Conservation (phyloP, 2,888 invertebrate genomes). For the Stenichneumon culpator region DNA sequence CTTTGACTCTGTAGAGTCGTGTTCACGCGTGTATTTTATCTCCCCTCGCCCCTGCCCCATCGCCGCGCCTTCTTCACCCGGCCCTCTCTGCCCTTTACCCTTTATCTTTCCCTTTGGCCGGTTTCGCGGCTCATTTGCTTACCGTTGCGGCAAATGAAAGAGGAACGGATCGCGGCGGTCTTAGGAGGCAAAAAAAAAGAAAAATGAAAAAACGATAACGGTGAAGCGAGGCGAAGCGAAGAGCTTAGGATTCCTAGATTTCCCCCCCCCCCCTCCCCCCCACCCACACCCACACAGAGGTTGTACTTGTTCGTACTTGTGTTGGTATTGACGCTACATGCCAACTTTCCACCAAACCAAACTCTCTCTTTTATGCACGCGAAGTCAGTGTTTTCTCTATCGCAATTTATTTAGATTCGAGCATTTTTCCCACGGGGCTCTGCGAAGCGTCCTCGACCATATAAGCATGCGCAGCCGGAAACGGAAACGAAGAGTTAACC, state of each 20-base stretch:
- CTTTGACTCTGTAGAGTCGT: constrained; percentile 48
- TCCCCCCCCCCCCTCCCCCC: too few relatives aligned
- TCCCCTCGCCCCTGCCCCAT: background rate
- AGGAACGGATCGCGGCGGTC: constrained; percentile 24
- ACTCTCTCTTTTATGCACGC: constrained; percentile 59
- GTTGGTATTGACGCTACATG: background rate
- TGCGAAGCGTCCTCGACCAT: constrained; percentile 13
- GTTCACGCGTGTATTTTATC: constrained; percentile 49
- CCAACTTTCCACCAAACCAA: constrained; percentile 59
- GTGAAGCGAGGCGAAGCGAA: constrained; percentile 1
- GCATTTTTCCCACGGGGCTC: constrained; percentile 10
- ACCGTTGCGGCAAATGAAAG: constrained; percentile 39
- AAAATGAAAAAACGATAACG: constrained; percentile 1
- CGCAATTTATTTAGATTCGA: constrained; percentile 51
- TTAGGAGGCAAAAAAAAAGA: constrained; percentile 16
- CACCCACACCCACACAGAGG: too few relatives aligned
- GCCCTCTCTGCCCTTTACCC: constrained; percentile 34
- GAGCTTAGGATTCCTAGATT: constrained; percentile 1
- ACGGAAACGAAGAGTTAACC: too few relatives aligned
- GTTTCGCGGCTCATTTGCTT: constrained; percentile 61
- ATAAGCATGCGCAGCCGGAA: too few relatives aligned
- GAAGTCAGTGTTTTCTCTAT: constrained; percentile 34
- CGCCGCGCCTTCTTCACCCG: background rate
- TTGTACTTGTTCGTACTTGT: background rate
- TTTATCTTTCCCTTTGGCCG: constrained; percentile 55